Conservation (phyloP, 2,113 vertebrate genomes). For the Heterochromis multidens region DNA sequence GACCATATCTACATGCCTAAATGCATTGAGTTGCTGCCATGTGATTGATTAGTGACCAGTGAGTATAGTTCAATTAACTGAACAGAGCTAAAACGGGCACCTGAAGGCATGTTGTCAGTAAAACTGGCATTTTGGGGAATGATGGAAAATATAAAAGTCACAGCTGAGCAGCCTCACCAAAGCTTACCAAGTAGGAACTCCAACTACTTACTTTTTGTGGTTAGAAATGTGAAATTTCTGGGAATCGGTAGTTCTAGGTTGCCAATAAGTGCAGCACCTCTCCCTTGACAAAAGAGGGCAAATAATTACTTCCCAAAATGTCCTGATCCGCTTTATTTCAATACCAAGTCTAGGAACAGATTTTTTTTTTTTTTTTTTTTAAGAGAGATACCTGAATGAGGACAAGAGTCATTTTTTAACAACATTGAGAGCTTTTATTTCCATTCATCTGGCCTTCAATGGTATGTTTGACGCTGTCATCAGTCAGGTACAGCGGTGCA, state of each 20-base stretch:
- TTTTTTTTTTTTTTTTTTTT: background rate
- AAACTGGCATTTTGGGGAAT: background rate
- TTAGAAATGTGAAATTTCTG: background rate
- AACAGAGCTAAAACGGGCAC: background rate
- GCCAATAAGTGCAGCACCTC: background rate
- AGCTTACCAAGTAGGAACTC: background rate
- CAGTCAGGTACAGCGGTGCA: conserved; percentile 33
- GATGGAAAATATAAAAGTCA: background rate
- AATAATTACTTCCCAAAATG: background rate
- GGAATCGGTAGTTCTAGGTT: background rate
- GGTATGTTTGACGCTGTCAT: conserved; percentile 11
- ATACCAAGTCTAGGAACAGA: background rate
- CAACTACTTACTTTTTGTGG: background rate
- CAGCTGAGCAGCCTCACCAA: background rate
- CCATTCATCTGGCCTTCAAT: conserved; percentile 48
- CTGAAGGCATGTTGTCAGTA: background rate
- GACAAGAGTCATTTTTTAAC: conserved; percentile 24
- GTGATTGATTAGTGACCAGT: background rate
- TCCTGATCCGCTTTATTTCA: background rate
- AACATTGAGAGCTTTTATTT: conserved; percentile 62
- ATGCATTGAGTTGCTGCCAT: too few relatives aligned
- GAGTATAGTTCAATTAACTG: background rate
- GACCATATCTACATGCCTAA: too few relatives aligned
- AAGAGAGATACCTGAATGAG: conserved; percentile 4
- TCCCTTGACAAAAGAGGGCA: background rate